Conservation (phyloP, 2,113 vertebrate genomes). For the Seriola dumerili region DNA sequence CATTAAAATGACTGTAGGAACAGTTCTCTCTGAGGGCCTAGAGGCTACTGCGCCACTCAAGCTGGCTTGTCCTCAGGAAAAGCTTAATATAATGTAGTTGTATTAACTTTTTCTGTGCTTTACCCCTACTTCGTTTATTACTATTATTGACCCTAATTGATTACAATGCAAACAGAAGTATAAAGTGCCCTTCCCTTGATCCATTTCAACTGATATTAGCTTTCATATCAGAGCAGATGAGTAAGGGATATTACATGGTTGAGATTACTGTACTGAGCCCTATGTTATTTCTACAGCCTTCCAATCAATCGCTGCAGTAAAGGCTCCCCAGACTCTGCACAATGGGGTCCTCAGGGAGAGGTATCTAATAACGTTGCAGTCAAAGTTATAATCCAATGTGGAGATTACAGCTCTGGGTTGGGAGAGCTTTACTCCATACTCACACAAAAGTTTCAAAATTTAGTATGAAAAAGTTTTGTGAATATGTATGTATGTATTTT, state of each 20-base stretch:
- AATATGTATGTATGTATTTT: neutral
- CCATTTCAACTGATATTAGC: constrained; percentile 30
- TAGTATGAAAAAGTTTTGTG: neutral
- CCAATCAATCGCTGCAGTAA: constrained; percentile 73
- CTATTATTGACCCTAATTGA: constrained; percentile 33
- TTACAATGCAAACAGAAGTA: constrained; percentile 25
- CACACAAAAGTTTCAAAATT: neutral
- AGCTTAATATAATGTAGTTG: constrained; percentile 28
- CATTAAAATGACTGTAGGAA: constrained; percentile 56
- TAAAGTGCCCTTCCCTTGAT: neutral
- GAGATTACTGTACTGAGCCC: constrained; percentile 22
- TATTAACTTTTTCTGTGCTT: constrained; percentile 17
- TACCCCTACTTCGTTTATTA: constrained; percentile 22
- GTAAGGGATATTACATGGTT: constrained; percentile 24
- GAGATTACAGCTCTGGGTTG: constrained; percentile 23
- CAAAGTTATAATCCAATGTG: constrained; percentile 24
- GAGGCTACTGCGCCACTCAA: constrained; percentile 22
- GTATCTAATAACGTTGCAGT: constrained; percentile 43
- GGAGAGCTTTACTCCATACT: constrained; percentile 22
- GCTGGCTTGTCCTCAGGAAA: constrained; percentile 12
- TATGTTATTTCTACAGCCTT: constrained; percentile 44
- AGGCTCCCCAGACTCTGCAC: constrained; percentile 53
- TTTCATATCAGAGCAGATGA: constrained; percentile 33
- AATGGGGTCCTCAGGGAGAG: constrained; percentile 38
- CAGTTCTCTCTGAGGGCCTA: constrained; percentile 43